Conservation (phyloP, 2,797 vertebrate genomes). For the Kryptopterus vitreolus region DNA sequence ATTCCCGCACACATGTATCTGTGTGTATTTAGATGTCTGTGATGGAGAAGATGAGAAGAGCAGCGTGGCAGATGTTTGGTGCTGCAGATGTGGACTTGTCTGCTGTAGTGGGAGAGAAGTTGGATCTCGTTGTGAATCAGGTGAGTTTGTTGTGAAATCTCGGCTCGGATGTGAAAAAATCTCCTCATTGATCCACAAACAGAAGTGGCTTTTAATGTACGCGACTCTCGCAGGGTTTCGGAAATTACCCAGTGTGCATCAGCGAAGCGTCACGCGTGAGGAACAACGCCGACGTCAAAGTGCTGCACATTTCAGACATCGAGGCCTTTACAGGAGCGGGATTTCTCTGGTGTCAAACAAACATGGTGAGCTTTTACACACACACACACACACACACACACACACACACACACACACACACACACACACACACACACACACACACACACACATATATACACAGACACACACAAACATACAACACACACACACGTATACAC, state of each 20-base stretch:
- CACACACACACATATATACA: too few species aligned
- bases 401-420: too few species aligned
- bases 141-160: constrained; percentile 56
- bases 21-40: constrained; percentile 70
- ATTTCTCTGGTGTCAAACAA: constrained; percentile 78
- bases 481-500: too few species aligned
- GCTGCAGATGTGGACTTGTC: constrained; percentile 79
- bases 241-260: constrained; percentile 83
- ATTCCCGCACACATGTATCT: too few species aligned
- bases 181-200: too few species aligned
- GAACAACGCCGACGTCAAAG: constrained; percentile 78
- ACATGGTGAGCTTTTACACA: constrained; percentile 70
- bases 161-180: not conserved
- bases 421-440: not conserved
- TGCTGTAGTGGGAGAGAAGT: constrained; percentile 79
- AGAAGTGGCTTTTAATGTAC: not conserved
- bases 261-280: constrained; percentile 79
- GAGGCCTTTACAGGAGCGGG: constrained; percentile 81
- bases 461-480: too few species aligned
- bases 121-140: constrained; percentile 78
- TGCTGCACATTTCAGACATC: constrained; percentile 78
- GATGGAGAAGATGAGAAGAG: constrained; percentile 78
- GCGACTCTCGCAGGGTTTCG: constrained; percentile 75
- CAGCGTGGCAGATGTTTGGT: constrained; percentile 80
- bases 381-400: not conserved